Evolutionary conservation across 2,797 vertebrate genomes (phyloP), one percentile per base, ranked within the genome.

Genomic region (Pampus argenteus): DNA sequence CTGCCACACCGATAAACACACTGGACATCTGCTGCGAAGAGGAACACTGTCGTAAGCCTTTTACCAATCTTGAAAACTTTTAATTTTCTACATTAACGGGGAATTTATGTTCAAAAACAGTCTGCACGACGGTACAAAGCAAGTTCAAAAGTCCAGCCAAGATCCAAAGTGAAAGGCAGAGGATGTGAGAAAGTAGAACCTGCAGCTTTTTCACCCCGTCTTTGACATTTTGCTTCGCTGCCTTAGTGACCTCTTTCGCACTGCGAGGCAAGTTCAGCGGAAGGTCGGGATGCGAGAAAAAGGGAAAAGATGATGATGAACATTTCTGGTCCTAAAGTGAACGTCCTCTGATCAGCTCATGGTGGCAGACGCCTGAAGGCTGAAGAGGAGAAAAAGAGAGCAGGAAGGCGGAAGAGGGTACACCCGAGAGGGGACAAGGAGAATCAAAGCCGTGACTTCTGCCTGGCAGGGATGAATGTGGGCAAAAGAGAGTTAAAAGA

Each of bases 181-280:
- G 20, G 60, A 73, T 28, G 65, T 26, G 50, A 62, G 70, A 59
- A 66, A 62, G 56, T 28, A 14, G 6, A 68, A 66, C n/a, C 40
- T 47, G 65, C 28, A 4, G 48, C 50, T 26, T 78, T 73, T 82
- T 66, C 51, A 48, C 6, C 70, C 15, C 57, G 2, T 68, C 38
- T 77, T 62, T 88, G 76, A 85, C 84, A 82, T 75, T 72, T 79
- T 36, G 68, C 65, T 63, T 72, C 73, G 54, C 47, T 15, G 56
- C 73, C 80, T 81, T 71, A 6, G 62, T 13, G 60, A 67, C 61
- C 58, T 77, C n/a, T 56, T 76, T 6, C 31, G 61, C 84, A 82
- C 78, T 82, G 80, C 63, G 68, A 79, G 74, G 50, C 31, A 49
- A 78, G 84, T 89, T 91, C 88, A 90, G 58, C 57, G 22, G 61